Percentiles rank a stretch among this genome's conserved stretches.
Evolutionary conservation across 2,113 vertebrate genomes (phyloP).

Genomic region (Serinus canaria): DNA sequence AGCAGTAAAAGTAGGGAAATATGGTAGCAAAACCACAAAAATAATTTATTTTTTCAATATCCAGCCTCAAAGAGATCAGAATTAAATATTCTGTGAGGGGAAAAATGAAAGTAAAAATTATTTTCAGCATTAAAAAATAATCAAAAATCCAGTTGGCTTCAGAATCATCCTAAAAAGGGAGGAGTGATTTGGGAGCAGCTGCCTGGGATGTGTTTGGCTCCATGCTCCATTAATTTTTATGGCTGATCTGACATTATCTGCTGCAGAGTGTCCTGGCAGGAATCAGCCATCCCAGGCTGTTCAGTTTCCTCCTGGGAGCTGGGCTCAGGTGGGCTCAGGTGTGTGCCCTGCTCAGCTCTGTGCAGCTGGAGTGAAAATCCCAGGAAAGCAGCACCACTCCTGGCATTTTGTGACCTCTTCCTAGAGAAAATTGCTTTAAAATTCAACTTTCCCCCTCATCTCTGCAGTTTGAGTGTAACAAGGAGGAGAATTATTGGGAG

Average conservation of each 20-base stretch:
- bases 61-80: not conserved
- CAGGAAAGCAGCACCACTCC: accelerated
- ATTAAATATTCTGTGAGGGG: not conserved
- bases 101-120: not conserved
- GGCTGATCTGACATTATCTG: not conserved
- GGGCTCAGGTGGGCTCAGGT: not conserved
- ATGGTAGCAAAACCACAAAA: not conserved
- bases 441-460: accelerated
- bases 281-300: not conserved
- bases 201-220: not conserved
- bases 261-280: not conserved
- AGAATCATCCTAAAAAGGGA: not conserved
- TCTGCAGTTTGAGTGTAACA: not conserved
- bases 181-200: not conserved
- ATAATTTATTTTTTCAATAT: not conserved
- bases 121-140: not conserved
- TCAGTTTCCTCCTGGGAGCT: not conserved
- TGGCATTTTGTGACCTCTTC: accelerated
- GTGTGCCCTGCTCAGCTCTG: accelerated
- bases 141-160: not conserved
- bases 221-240: not conserved
- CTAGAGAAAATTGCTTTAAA: not conserved
- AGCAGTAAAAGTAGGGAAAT: not conserved
- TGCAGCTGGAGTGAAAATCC: not conserved
- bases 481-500: not conserved